These are phyloP conservation scores for Macrobrachium nipponense DNA, from an alignment of 1,140 invertebrate species.

Conservation along the genomic window DNA sequence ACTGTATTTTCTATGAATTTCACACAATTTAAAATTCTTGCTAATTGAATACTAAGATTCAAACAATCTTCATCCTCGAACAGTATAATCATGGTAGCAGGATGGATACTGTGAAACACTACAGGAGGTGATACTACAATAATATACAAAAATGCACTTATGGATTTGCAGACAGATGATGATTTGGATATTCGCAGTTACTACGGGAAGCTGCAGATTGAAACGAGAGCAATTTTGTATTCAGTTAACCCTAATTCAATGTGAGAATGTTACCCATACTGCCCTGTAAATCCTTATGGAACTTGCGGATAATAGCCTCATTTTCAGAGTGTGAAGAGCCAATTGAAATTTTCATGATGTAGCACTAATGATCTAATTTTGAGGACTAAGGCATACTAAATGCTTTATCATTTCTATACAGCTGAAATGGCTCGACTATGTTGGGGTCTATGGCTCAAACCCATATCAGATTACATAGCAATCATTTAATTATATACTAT, in stretches of 20 bases:
- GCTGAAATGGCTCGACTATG: too few species aligned
- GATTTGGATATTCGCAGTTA: slow-evolving; percentile 21
- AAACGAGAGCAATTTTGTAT: background rate
- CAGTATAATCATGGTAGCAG: slow-evolving; percentile 34
- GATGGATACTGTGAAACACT: slow-evolving; percentile 36
- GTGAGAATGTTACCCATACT: too few species aligned
- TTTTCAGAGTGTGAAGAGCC: too few species aligned
- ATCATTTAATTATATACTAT: slow-evolving; percentile 14
- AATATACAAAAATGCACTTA: slow-evolving; percentile 46
- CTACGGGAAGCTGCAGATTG: background rate
- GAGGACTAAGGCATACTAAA: too few species aligned
- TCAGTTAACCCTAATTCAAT: too few species aligned
- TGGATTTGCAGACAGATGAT: slow-evolving; percentile 36
- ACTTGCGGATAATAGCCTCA: too few species aligned
- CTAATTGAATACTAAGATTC: slow-evolving; percentile 17
- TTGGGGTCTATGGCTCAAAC: background rate
- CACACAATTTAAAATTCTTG: slow-evolving; percentile 11
- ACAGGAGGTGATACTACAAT: slow-evolving; percentile 26
- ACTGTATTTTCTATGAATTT: background rate
- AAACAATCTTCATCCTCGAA: slow-evolving; percentile 3
- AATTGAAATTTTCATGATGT: too few species aligned
- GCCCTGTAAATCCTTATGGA: too few species aligned
- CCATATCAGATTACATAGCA: slow-evolving; percentile 42
- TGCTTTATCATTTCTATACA: too few species aligned
- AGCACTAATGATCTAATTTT: too few species aligned